Evolutionary conservation across 2,888 invertebrate species (phyloP).

Genomic region (Chymomyza procnemis): DNA sequence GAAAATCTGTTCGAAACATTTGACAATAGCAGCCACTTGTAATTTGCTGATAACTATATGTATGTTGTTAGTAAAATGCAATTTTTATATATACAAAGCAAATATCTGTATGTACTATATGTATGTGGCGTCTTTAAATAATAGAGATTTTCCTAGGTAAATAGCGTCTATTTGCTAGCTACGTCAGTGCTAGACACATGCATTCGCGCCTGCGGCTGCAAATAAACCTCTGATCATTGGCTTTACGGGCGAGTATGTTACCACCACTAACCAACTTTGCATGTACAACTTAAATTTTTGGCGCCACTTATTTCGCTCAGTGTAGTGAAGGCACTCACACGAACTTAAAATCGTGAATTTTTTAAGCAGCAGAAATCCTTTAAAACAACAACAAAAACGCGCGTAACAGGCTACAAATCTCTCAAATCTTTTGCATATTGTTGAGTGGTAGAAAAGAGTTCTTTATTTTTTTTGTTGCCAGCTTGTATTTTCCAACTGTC

Average conservation of each 20-base stretch:
- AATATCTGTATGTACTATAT: neutral
- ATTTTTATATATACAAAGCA: conserved; percentile 8
- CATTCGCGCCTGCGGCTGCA: too few relatives aligned
- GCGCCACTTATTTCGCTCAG: neutral
- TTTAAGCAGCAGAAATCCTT: conserved; percentile 28
- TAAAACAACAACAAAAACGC: conserved; percentile 41
- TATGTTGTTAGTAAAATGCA: neutral
- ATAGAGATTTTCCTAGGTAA: too few relatives aligned
- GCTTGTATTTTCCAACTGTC: neutral
- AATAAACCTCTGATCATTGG: too few relatives aligned
- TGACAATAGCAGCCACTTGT: conserved; percentile 22
- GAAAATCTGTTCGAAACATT: neutral
- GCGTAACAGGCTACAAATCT: conserved; percentile 27
- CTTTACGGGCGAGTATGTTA: too few relatives aligned
- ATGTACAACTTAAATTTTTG: too few relatives aligned
- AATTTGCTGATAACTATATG: conserved; percentile 1
- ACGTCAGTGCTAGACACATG: too few relatives aligned
- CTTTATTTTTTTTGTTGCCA: neutral
- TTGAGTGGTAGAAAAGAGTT: neutral
- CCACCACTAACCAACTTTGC: too few relatives aligned
- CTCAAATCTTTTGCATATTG: conserved; percentile 26
- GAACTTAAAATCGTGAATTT: neutral
- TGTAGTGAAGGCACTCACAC: neutral
- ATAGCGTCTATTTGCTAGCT: too few relatives aligned
- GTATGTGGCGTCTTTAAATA: too few relatives aligned